Evolutionary conservation across 2,797 vertebrate genomes (phyloP).

Genomic region (Crenichthys baileyi): DNA sequence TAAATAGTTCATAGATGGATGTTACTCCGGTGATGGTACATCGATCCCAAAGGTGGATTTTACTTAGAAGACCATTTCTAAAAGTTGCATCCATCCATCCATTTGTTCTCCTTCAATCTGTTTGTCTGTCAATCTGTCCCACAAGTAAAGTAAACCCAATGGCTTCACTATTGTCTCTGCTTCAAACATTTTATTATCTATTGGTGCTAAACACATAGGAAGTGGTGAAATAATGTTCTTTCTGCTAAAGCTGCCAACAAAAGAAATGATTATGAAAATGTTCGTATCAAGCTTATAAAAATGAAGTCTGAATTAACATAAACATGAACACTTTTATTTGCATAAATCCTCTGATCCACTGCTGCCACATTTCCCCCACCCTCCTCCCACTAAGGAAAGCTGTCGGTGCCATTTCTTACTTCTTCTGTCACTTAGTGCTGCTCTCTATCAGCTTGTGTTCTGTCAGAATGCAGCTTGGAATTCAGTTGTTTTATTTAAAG

Average conservation of each 20-base stretch:
- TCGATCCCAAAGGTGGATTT: too few relatives aligned
- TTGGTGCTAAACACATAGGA: not conserved
- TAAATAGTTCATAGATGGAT: too few relatives aligned
- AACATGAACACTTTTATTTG: constrained; percentile 22
- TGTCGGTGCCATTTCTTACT: constrained; percentile 41
- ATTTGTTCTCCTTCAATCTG: too few relatives aligned
- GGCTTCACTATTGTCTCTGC: not conserved
- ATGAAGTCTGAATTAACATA: constrained; percentile 7
- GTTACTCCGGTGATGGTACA: too few relatives aligned
- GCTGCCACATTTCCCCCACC: constrained; percentile 34
- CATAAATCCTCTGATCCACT: constrained; percentile 25
- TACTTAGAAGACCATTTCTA: too few relatives aligned
- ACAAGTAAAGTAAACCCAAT: not conserved
- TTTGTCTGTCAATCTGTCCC: too few relatives aligned
- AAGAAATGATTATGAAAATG: not conserved
- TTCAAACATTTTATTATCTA: not conserved
- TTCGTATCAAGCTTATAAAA: not conserved
- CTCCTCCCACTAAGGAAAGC: constrained; percentile 45
- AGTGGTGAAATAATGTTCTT: too few relatives aligned
- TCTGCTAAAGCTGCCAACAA: not conserved
- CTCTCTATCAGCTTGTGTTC: constrained; percentile 17
- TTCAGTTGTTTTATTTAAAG: constrained; percentile 4
- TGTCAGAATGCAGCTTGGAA: constrained; percentile 21
- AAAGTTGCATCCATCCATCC: too few relatives aligned
- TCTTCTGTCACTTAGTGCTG: constrained; percentile 55